These are phyloP conservation scores for Tetraneura akinire DNA, from an alignment of 1,140 invertebrate genomes.

Conservation along the genomic window DNA sequence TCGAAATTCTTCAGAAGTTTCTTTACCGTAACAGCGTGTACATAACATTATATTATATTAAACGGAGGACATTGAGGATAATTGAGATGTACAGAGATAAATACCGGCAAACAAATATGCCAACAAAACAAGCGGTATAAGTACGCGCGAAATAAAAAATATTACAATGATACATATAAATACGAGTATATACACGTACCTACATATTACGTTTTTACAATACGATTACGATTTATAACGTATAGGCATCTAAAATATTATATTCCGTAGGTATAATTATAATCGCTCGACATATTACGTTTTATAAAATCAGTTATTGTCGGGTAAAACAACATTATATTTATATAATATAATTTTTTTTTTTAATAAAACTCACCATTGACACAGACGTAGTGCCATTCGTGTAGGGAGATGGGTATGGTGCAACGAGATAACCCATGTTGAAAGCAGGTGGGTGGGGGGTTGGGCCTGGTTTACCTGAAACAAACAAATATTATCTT, in stretches of 20 bases:
- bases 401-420: constrained; percentile 45
- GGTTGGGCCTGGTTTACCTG: constrained; percentile 49
- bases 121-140: too few relatives aligned
- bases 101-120: not conserved
- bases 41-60: too few relatives aligned
- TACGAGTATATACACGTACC: not conserved
- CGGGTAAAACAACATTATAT: too few relatives aligned
- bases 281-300: too few relatives aligned
- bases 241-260: not conserved
- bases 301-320: too few relatives aligned
- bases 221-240: not conserved
- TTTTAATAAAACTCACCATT: constrained; percentile 30
- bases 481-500: constrained; percentile 37
- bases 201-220: not conserved
- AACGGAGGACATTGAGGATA: too few relatives aligned
- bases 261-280: not conserved
- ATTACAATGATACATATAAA: not conserved
- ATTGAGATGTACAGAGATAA: too few relatives aligned
- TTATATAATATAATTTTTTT: not conserved
- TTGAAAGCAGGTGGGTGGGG: constrained; percentile 49
- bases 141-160: too few relatives aligned
- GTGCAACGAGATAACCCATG: constrained; percentile 48
- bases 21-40: not conserved
- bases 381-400: constrained; percentile 48
- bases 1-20: not conserved